phyloP scores from a whole-genome alignment of 2,888 invertebrate species.

The Cremastinae sp. region DNA sequence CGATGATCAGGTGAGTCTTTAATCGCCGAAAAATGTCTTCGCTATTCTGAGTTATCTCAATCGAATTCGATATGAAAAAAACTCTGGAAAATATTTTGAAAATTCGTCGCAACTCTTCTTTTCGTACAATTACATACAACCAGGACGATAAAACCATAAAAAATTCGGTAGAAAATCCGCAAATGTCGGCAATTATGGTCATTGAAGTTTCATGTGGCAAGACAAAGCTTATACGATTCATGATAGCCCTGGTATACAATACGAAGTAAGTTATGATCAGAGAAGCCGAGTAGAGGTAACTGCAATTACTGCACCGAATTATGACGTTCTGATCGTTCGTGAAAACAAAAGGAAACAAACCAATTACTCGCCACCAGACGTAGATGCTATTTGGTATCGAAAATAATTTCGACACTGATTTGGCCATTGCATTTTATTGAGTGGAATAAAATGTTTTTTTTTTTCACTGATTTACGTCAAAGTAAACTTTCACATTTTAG shows the following conservation, averaged over 20 bases:
- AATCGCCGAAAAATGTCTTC: background rate
- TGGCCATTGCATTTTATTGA: no score
- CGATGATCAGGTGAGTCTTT: background rate
- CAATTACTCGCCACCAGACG: constrained; percentile 46
- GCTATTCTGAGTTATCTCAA: constrained; percentile 16
- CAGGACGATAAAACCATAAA: constrained; percentile 32
- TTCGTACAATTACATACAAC: constrained; percentile 24
- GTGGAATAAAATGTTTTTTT: no score
- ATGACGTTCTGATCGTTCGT: background rate
- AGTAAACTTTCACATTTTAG: background rate
- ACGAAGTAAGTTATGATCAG: constrained; percentile 17
- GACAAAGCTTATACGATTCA: background rate
- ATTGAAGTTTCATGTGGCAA: constrained; percentile 20
- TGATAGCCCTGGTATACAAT: constrained; percentile 23
- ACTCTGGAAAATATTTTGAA: background rate
- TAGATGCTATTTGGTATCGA: background rate
- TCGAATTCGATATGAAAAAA: constrained; percentile 1
- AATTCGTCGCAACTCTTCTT: constrained; percentile 26
- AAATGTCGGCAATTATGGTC: constrained; percentile 22
- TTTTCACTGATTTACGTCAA: no score
- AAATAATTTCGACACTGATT: background rate
- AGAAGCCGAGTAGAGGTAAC: constrained; percentile 31
- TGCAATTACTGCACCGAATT: constrained; percentile 24
- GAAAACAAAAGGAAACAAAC: constrained; percentile 39
- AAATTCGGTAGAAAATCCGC: constrained; percentile 20